These are phyloP conservation scores for Alosa alosa DNA, from an alignment of 2,113 vertebrate genomes.

Conservation along the genomic window DNA sequence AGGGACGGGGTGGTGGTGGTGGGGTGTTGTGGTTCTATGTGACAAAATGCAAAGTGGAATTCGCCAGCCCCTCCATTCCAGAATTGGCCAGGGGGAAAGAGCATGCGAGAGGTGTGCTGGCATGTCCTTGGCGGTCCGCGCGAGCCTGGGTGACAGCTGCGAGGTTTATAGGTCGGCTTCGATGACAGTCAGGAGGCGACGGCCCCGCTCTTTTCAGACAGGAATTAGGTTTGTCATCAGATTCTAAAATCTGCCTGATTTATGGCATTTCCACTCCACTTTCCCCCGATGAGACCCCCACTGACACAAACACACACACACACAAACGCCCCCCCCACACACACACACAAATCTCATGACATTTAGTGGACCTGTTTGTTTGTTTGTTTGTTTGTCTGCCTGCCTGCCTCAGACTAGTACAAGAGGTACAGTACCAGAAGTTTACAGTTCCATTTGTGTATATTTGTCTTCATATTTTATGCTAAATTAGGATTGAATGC, in stretches of 20 bases:
- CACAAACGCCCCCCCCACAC: slow-evolving; percentile 29
- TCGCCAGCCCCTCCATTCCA: slow-evolving; percentile 68
- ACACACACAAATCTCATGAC: slow-evolving; percentile 56
- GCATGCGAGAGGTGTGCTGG: slow-evolving; percentile 79
- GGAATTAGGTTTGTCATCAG: slow-evolving; percentile 87
- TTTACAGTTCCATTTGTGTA: not conserved
- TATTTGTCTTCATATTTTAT: not conserved
- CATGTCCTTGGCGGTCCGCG: slow-evolving; percentile 76
- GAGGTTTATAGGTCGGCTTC: slow-evolving; percentile 85
- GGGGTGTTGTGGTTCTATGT: slow-evolving; percentile 62
- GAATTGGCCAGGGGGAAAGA: slow-evolving; percentile 75
- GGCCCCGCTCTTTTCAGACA: slow-evolving; percentile 76
- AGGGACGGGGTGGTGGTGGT: not conserved
- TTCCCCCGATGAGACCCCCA: slow-evolving; percentile 58
- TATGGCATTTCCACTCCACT: slow-evolving; percentile 73
- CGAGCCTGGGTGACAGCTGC: slow-evolving; percentile 84
- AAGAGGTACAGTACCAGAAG: slow-evolving; percentile 41
- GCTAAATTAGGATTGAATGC: not conserved
- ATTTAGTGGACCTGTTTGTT: slow-evolving; percentile 62
- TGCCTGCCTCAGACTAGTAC: slow-evolving; percentile 35
- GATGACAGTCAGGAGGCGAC: slow-evolving; percentile 80
- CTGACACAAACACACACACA: slow-evolving; percentile 52
- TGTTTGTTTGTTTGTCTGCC: slow-evolving; percentile 70
- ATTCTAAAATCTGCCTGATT: slow-evolving; percentile 88
- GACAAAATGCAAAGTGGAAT: slow-evolving; percentile 87